Base-by-base conservation (phyloP, 2,888 invertebrate genomes). In the Panorpa germanica region DNA sequence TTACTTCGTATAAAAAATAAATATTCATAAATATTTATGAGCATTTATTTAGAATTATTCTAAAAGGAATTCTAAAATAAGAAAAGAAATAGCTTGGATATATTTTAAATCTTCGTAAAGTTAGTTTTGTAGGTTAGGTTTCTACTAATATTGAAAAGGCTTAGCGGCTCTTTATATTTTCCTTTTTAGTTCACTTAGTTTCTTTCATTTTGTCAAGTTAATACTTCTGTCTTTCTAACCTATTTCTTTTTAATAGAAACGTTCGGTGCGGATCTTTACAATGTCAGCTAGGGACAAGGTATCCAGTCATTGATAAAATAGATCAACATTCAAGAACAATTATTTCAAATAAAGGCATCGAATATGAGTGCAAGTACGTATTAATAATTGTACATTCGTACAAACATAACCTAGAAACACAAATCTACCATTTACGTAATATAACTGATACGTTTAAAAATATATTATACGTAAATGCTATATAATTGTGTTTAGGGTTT, bases 331-430 rank as follows among this genome's bases (percentile, higher is more conserved):
- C 86, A 5, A 69, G 77, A 43, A 93, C 91, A 11, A 80, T 83
- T 38, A 81, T 93, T 49, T 80, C 81, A 35, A 81, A 81, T 48
- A 82, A 81, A 47, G 81, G 85, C 24, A 64, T 68, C 36, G 88
- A 91, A 52, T 88, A 80, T 48, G 88, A 91, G 55, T 95, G 93
- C 90, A 95, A 93, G 91, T 91, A 55, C 72, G 81, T 74, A 27
- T 28, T 6, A 12, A 9, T 33, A 8, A 19, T 21, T 12, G 19
- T 19, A 28, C n/a, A 12, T 19, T 26, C n/a, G 15, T 29, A 20
- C n/a, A n/a, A n/a, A n/a, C n/a, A n/a, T n/a, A n/a, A 25, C 13
- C 11, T 17, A n/a, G 20, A 20, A 33, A 25, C 12, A 10, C n/a
- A 24, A 28, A 20, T 11, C 7, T 11, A 8, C 12, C 25, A 11